A percentile compares a stretch with the other conserved stretches of the same genome.
Evolutionary conservation across 2,888 invertebrate genomes (phyloP).

Genomic region (Macrophya annulata): DNA sequence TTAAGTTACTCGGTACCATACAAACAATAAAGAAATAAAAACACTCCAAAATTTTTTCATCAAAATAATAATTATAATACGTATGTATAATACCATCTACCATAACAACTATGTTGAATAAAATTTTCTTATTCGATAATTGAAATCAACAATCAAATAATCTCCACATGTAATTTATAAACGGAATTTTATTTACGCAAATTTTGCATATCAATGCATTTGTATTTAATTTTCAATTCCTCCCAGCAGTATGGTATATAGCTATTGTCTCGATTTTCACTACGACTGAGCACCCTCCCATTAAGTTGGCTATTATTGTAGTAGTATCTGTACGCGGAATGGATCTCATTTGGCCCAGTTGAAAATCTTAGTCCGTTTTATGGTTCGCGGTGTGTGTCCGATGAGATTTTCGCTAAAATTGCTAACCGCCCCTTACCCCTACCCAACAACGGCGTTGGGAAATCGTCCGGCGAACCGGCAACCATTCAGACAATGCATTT

Average conservation of each 20-base stretch:
- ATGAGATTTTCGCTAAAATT: conserved; percentile 12
- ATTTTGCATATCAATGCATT: neutral
- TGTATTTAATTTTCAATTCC: neutral
- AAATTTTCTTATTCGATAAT: neutral
- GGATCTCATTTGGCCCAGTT: neutral
- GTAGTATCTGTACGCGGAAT: neutral
- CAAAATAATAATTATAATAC: neutral
- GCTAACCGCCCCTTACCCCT: neutral
- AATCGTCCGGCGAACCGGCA: conserved; percentile 29
- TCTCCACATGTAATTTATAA: neutral
- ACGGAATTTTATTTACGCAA: neutral
- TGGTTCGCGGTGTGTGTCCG: conserved; percentile 5
- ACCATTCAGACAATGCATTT: conserved; percentile 43
- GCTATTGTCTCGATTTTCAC: neutral
- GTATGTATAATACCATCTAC: no score
- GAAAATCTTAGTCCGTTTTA: conserved; percentile 7
- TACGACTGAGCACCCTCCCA: neutral
- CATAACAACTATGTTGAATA: no score
- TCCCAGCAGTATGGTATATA: neutral
- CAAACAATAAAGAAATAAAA: neutral
- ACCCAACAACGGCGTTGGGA: neutral
- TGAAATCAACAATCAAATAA: no score
- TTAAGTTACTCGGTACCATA: neutral
- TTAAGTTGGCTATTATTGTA: neutral
- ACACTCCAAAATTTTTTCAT: neutral